Conservation (phyloP, 1,140 invertebrate genomes). For the Littorina saxatilis region DNA sequence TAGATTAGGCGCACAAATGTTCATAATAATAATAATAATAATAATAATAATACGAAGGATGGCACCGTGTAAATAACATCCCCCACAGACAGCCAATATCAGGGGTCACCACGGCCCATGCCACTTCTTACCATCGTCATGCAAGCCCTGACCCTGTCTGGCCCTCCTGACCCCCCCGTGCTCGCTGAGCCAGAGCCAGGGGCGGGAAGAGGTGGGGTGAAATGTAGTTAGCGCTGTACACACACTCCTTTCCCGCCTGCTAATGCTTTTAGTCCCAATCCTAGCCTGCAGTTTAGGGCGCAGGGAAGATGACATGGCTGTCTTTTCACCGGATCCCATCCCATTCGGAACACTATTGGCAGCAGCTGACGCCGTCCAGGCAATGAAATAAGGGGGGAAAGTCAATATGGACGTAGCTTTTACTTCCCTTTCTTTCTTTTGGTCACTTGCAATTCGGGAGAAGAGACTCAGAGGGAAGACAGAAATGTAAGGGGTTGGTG, state of each 20-base stretch:
- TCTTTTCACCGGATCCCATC: neutral
- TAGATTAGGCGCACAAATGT: too few relatives aligned
- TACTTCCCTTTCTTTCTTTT: too few relatives aligned
- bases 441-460: too few relatives aligned
- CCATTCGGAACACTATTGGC: neutral
- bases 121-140: neutral
- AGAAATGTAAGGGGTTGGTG: too few relatives aligned
- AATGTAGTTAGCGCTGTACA: constrained; percentile 22
- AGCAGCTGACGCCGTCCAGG: neutral
- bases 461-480: too few relatives aligned
- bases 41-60: too few relatives aligned
- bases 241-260: neutral
- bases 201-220: neutral
- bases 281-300: constrained; percentile 25
- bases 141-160: neutral
- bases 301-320: constrained; percentile 13
- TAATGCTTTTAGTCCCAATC: constrained; percentile 23
- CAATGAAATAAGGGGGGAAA: constrained; percentile 5
- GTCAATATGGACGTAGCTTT: constrained; percentile 12
- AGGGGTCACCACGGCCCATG: too few relatives aligned
- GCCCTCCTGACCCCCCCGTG: neutral
- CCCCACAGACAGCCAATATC: too few relatives aligned
- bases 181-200: neutral
- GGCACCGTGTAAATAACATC: too few relatives aligned
- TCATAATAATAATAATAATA: too few relatives aligned